Evolutionary conservation across 2,797 vertebrate genomes (phyloP).

Genomic region (Pseudochaenichthys georgianus): DNA sequence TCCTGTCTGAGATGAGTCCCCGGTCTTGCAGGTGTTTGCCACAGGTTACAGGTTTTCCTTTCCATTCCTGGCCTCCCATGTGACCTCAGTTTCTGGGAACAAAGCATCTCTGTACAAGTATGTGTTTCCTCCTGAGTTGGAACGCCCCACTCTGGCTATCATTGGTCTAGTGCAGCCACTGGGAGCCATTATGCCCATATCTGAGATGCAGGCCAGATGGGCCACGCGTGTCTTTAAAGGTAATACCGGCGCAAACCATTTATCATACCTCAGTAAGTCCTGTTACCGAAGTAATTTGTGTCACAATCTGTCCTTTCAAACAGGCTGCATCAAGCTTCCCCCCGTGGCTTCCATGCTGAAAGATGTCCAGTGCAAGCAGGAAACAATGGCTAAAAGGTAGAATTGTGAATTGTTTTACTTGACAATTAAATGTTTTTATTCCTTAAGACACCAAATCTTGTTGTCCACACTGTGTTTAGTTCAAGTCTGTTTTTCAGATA

Average conservation of each 20-base stretch:
- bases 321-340: slow-evolving; percentile 81
- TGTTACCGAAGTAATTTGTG: no score
- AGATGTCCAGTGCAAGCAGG: slow-evolving; percentile 76
- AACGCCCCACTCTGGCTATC: slow-evolving; percentile 81
- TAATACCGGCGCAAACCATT: no score
- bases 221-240: slow-evolving; percentile 88
- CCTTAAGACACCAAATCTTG: no score
- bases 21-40: slow-evolving; percentile 82
- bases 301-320: no score
- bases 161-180: slow-evolving; percentile 87
- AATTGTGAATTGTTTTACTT: not conserved
- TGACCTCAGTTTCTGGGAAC: slow-evolving; percentile 78
- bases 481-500: no score
- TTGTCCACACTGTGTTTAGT: no score
- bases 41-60: slow-evolving; percentile 87
- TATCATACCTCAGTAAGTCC: no score
- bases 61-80: slow-evolving; percentile 82
- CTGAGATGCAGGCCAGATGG: slow-evolving; percentile 88
- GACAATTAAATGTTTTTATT: no score
- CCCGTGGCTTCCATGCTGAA: slow-evolving; percentile 76
- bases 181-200: slow-evolving; percentile 86
- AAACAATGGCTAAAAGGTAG: slow-evolving; percentile 78
- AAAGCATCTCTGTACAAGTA: slow-evolving; percentile 84
- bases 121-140: slow-evolving; percentile 82
- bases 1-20: not conserved